These are phyloP conservation scores for Epinotia nisella DNA, from an alignment of 2,888 invertebrate species.

Conservation along the genomic window DNA sequence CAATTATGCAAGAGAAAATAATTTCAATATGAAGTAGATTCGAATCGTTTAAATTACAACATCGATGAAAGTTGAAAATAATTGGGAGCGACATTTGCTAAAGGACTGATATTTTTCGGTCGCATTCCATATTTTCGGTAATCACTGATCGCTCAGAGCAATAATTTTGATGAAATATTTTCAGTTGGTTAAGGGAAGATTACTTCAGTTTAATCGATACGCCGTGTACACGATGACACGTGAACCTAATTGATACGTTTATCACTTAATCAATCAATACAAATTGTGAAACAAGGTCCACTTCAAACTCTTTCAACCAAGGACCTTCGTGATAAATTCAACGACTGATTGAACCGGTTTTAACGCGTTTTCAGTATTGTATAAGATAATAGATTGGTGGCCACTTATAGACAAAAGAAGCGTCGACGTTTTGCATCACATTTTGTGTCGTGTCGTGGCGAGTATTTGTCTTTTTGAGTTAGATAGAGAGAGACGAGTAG, in stretches of 20 bases:
- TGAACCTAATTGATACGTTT: not conserved
- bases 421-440: no score
- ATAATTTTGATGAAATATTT: slow-evolving; percentile 41
- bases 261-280: no score
- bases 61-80: slow-evolving; percentile 21
- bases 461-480: no score
- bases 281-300: no score
- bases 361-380: no score
- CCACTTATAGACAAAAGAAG: no score
- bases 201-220: not conserved
- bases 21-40: not conserved
- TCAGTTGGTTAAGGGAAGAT: slow-evolving; percentile 18
- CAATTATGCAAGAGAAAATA: not conserved
- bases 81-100: slow-evolving; percentile 25
- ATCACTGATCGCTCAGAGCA: slow-evolving; percentile 32
- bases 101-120: slow-evolving; percentile 25
- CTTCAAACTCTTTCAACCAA: no score
- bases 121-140: slow-evolving; percentile 30
- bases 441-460: no score
- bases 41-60: slow-evolving; percentile 13
- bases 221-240: not conserved
- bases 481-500: no score
- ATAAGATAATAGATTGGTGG: no score
- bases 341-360: no score
- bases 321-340: no score